Evolutionary conservation across 2,797 vertebrate species (phyloP), one percentile per base, ranked within the genome.

Genomic region (Tolypeutes matacus): DNA sequence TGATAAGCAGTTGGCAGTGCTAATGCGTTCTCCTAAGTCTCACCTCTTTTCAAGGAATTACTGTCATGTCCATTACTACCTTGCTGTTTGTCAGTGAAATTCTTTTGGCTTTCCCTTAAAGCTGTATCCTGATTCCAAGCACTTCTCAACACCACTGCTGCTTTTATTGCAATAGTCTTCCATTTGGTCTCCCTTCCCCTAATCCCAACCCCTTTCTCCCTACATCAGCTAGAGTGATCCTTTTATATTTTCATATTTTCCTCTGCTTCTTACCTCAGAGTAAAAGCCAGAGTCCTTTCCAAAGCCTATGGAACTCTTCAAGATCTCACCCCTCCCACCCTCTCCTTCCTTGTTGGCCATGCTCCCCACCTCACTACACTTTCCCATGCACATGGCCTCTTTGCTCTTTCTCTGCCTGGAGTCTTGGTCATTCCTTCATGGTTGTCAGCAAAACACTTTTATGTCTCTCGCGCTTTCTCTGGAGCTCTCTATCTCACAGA

Each of bases 21-120:
- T 81, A 31, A 7, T 20, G 12, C 1, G 15, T 62, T 81, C 53
- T 8, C 29, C 51, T 18, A 70, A 73, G 10, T 21, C n/a, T 70
- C 34, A 67, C 60, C 14, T 11, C 17, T 80, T 18, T 89, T 46
- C 18, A 29, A 73, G 18, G 23, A 46, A 23, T 49, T 39, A 72
- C 13, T 2, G 14, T 42, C 29, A 2, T 86, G 1, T 70, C 3
- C 31, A 58, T 6, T 36, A 23, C 42, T 34, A 20, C 34, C 12
- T 31, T 46, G 31, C 2, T 51, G 46, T 62, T 34, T 20, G 4
- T 51, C 18, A 8, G 5, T 0, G 1, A 1, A 9, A 9, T 62
- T 69, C 34, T 72, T 1, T 14, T 73, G 86, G 64, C 17, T 23
- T 53, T 29, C 20, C 20, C 27, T 29, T 25, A 13, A 29, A 56